phyloP scores from a whole-genome alignment of 2,888 invertebrate species.

The Pollenia griseotomentosa region DNA sequence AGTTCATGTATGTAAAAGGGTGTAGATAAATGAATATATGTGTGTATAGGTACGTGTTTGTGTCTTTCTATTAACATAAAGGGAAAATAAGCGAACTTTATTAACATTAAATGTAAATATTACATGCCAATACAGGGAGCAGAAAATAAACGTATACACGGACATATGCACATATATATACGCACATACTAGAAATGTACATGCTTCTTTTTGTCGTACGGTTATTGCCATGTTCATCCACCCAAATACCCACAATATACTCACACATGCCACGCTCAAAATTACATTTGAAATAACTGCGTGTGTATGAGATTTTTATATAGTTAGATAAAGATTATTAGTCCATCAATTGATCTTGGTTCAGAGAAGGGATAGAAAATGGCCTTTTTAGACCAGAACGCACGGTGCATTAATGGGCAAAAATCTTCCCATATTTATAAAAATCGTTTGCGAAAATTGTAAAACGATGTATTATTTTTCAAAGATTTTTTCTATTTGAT shows the following conservation, averaged over 20 bases:
- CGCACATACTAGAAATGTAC: not conserved
- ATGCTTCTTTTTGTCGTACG: not conserved
- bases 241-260: not conserved
- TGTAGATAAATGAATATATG: not conserved
- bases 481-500: too few relatives aligned
- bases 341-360: too few relatives aligned
- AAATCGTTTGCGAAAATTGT: too few relatives aligned
- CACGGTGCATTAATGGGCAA: too few relatives aligned
- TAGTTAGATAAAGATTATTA: not conserved
- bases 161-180: too few relatives aligned
- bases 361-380: too few relatives aligned
- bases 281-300: not conserved
- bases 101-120: conserved; percentile 51
- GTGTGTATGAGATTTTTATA: conserved; percentile 1
- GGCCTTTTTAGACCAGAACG: too few relatives aligned
- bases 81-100: conserved; percentile 25
- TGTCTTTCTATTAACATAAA: conserved; percentile 1
- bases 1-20: not conserved
- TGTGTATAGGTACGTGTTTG: not conserved
- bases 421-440: too few relatives aligned
- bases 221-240: not conserved
- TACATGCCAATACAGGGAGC: conserved; percentile 12
- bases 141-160: not conserved
- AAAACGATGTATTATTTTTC: too few relatives aligned
- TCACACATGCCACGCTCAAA: not conserved